phyloP scores from a whole-genome alignment of 2,888 invertebrate species.

The Brachypalpus laphriformis region DNA sequence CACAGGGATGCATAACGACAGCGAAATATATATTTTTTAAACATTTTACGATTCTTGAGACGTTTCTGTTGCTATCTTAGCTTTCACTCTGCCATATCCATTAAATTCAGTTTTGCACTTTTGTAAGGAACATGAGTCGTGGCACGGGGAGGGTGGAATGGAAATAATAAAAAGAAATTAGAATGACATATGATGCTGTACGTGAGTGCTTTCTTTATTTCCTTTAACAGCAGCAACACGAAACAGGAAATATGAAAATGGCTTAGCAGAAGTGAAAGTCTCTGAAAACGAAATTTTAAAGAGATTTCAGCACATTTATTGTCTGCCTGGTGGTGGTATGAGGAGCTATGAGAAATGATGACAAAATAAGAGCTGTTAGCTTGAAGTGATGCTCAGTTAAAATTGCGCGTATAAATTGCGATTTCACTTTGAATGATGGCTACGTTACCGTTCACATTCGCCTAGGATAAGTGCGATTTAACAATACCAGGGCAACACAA shows the following conservation, averaged over 20 bases:
- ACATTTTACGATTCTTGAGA: conserved; percentile 48
- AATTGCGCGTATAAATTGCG: conserved; percentile 59
- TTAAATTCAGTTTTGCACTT: conserved; percentile 68
- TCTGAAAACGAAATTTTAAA: conserved; percentile 53
- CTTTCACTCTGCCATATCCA: conserved; percentile 36
- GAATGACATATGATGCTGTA: conserved; percentile 69
- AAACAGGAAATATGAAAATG: conserved; percentile 7
- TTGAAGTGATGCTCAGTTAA: conserved; percentile 44
- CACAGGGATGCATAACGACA: conserved; percentile 50
- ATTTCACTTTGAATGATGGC: conserved; percentile 57
- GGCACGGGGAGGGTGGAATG: neutral
- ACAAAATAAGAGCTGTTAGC: conserved; percentile 59
- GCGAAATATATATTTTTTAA: conserved; percentile 26
- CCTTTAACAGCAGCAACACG: neutral
- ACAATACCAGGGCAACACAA: conserved; percentile 19
- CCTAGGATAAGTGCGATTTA: conserved; percentile 30
- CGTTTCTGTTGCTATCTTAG: conserved; percentile 28
- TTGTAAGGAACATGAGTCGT: too few species aligned
- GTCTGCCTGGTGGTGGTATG: conserved; percentile 11
- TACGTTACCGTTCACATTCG: conserved; percentile 29
- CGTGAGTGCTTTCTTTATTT: conserved; percentile 51
- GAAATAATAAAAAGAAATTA: conserved; percentile 71
- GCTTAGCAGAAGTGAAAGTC: conserved; percentile 40
- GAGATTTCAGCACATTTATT: conserved; percentile 66
- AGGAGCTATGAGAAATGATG: conserved; percentile 61